Conservation (phyloP, 1,140 invertebrate species). For the Gyrodactylus salaris region DNA sequence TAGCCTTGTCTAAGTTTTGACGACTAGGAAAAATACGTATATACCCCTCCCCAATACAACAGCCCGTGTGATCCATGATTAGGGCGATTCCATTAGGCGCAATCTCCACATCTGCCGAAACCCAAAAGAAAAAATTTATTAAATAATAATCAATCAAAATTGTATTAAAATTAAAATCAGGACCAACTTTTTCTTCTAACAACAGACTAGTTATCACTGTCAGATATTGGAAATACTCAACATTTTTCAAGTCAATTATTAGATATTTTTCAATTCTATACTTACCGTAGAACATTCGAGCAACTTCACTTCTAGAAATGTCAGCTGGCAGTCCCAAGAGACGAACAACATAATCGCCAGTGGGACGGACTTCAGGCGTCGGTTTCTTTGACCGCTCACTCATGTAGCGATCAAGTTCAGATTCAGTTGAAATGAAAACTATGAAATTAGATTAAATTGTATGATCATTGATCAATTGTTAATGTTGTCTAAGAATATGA, state of each 20-base stretch:
- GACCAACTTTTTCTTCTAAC: too few species aligned
- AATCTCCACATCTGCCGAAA: not conserved
- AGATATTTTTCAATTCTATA: too few species aligned
- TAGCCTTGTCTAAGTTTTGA: not conserved
- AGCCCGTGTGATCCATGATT: not conserved
- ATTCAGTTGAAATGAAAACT: not conserved
- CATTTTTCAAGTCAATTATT: too few species aligned
- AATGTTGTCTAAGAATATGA: too few species aligned
- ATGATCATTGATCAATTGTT: too few species aligned
- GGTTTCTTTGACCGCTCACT: not conserved
- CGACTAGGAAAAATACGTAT: not conserved
- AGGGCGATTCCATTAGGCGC: not conserved
- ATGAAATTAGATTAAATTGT: too few species aligned
- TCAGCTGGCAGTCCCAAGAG: not conserved
- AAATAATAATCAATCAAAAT: not conserved
- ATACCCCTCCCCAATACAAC: not conserved
- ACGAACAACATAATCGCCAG: not conserved
- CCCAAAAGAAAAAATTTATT: not conserved
- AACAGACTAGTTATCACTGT: too few species aligned
- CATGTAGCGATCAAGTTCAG: not conserved
- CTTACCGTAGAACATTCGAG: not conserved
- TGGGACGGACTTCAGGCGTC: too few species aligned
- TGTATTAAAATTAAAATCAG: too few species aligned
- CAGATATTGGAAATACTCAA: too few species aligned
- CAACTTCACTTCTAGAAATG: not conserved